Conservation (phyloP, 1,140 invertebrate species). For the Trichoplusia ni region DNA sequence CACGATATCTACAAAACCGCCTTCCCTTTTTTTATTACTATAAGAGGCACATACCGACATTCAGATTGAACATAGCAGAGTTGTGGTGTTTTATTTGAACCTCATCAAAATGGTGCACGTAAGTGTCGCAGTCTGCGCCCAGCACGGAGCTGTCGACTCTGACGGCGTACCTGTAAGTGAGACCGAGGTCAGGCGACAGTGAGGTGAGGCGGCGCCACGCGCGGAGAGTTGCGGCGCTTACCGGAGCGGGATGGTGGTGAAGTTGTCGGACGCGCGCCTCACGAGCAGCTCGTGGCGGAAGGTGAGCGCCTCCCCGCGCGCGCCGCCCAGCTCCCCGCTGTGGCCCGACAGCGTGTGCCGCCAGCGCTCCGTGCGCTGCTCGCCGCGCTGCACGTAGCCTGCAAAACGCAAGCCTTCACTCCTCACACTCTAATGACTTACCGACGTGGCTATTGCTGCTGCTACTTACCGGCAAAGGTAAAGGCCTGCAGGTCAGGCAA, state of each 20-base stretch:
- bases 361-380: conserved; percentile 53
- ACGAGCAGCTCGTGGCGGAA: conserved; percentile 58
- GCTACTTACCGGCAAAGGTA: conserved; percentile 50
- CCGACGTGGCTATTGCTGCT: neutral
- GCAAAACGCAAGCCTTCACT: neutral
- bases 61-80: conserved; percentile 45
- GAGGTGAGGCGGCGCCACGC: neutral
- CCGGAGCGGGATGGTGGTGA: conserved; percentile 45
- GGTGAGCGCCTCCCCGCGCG: conserved; percentile 53
- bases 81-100: conserved; percentile 33
- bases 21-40: too few species aligned
- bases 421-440: neutral
- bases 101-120: conserved; percentile 55
- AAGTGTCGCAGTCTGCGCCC: conserved; percentile 58
- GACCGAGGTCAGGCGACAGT: neutral
- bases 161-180: conserved; percentile 55
- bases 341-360: conserved; percentile 32
- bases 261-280: conserved; percentile 37
- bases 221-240: conserved; percentile 24
- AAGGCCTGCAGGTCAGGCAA: conserved; percentile 55
- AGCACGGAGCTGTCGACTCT: conserved; percentile 62
- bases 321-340: conserved; percentile 48
- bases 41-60: conserved; percentile 41
- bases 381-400: conserved; percentile 44
- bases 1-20: neutral